Evolutionary conservation across 2,888 invertebrate genomes (phyloP).

Genomic region (Mactromeris polynyma): DNA sequence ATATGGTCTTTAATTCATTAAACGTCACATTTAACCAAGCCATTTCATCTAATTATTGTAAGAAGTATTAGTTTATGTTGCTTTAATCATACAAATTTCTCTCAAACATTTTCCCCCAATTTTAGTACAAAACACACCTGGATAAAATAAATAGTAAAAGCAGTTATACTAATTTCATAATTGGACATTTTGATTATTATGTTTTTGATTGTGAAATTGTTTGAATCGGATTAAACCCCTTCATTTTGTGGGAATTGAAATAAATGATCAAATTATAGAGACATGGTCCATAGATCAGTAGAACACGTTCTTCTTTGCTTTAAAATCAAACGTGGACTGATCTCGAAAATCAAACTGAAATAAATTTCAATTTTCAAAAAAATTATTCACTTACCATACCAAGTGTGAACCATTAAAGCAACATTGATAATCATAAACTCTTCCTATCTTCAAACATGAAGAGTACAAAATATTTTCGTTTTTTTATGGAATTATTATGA

Average conservation of each 20-base stretch:
- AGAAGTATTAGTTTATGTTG: constrained; percentile 20
- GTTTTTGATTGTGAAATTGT: constrained; percentile 35
- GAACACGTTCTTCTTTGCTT: not conserved
- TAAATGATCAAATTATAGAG: constrained; percentile 33
- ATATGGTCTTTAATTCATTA: constrained; percentile 49
- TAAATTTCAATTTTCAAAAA: not conserved
- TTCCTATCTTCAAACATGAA: not conserved
- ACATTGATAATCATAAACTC: not conserved
- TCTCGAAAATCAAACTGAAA: not conserved
- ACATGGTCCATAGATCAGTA: constrained; percentile 56
- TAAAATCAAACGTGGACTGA: not conserved
- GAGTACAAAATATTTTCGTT: not conserved
- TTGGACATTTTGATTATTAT: constrained; percentile 44
- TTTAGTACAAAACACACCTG: constrained; percentile 37
- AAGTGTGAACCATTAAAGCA: not conserved
- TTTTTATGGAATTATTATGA: not conserved
- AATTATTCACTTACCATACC: not conserved
- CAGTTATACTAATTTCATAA: constrained; percentile 45
- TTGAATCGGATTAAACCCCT: constrained; percentile 19
- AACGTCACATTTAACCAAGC: constrained; percentile 38
- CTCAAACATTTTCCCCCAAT: not conserved
- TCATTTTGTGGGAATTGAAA: constrained; percentile 58
- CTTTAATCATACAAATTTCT: constrained; percentile 30
- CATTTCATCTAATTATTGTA: constrained; percentile 39
- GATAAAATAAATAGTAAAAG: constrained; percentile 18